Base-by-base conservation (phyloP, 2,113 vertebrate species). In the Psammodynastes pulverulentus region DNA sequence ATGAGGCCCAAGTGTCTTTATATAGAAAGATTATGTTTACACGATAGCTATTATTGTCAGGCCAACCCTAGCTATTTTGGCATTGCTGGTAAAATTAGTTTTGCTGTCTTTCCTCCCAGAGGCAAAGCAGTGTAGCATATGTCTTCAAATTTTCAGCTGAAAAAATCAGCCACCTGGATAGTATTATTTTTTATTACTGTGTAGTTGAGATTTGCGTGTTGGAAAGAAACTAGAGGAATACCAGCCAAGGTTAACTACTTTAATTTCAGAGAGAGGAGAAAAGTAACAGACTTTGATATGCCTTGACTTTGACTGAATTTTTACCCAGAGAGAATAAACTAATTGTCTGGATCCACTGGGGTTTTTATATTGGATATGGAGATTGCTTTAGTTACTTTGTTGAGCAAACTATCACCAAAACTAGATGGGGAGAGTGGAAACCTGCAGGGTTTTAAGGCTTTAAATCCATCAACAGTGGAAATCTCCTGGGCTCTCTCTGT, bases 11-110 rank as follows among this genome's bases (percentile, higher is more conserved):
- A 87, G 54, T 87, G 56, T 46, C 58, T 92, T 88, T 88, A 88
- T 87, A 88, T 88, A 92, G 91, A 84, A 52, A 54, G 34, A 84
- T 54, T 39, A 53, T 92, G 86, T 91, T 72, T 72, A 67, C 85
- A 51, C 39, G 49, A 67, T 54, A 92, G 91, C 91, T 92, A 88
- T 92, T 92, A 88, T 88, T 92, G 86, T 92, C 86, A 84, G 43
- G 62, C 49, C 86, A 84, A 88, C 48, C 58, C 91, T n/a, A 88
- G 91, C 91, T 92, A 92, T 92, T 92, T 92, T 92, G 86, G 49
- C 62, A 88, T 45, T 72, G 86, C 91, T 92, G 86, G 86, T 88
- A 92, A 92, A 91, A 92, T 92, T 92, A 92, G 86, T 92, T 88
- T 79, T 84, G 86, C 51, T 84, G 34, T 88, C 91, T 72, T 79